Evolutionary conservation across 2,113 vertebrate species (phyloP).

Genomic region (Anoplopoma fimbria): DNA sequence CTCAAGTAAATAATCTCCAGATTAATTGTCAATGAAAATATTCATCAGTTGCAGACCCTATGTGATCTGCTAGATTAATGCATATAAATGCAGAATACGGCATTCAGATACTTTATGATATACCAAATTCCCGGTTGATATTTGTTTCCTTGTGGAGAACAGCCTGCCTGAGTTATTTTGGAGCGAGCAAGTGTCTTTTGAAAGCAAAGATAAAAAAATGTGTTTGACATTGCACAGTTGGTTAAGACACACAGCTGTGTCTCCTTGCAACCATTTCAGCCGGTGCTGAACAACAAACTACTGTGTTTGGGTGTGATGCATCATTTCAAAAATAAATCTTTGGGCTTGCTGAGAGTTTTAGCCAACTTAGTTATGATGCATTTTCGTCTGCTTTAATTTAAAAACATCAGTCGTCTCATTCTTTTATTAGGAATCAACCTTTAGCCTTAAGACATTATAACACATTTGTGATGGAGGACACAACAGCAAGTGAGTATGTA

Average conservation of each 20-base stretch:
- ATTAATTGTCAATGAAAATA: too few species aligned
- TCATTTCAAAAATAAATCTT: slow-evolving; percentile 8
- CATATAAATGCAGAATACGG: not conserved
- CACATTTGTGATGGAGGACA: slow-evolving; percentile 11
- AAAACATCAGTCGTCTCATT: not conserved
- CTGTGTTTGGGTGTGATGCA: not conserved
- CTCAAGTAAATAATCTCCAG: too few species aligned
- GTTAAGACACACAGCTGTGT: slow-evolving; percentile 18
- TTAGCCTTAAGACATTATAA: slow-evolving; percentile 21
- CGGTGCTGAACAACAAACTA: not conserved
- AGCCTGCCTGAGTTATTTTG: not conserved
- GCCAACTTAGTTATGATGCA: slow-evolving; percentile 15
- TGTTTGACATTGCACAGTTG: slow-evolving; percentile 6
- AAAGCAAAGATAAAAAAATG: slow-evolving; percentile 7
- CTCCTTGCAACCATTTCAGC: not conserved
- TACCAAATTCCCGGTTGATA: not conserved
- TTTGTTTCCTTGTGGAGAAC: not conserved
- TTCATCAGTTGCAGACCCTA: not conserved
- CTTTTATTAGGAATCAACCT: slow-evolving; percentile 19
- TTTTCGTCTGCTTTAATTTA: not conserved
- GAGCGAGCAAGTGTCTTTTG: not conserved
- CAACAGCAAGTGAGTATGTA: slow-evolving; percentile 16
- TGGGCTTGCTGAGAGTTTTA: not conserved
- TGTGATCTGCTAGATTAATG: not conserved
- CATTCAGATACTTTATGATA: not conserved